phyloP scores from a whole-genome alignment of 2,888 invertebrate species.

The Drosophila mettleri region DNA sequence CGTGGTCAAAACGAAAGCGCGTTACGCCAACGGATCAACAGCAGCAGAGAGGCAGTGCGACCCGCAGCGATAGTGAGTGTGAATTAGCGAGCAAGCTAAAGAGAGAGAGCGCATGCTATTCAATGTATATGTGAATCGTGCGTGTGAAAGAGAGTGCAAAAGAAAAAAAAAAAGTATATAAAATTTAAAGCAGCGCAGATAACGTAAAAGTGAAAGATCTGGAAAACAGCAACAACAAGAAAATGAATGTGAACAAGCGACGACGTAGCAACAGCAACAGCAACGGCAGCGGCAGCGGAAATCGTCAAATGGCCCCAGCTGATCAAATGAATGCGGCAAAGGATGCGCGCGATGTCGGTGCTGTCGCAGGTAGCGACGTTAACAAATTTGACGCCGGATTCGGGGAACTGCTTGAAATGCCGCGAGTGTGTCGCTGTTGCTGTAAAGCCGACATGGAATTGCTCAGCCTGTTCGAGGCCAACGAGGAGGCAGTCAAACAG shows the following conservation, averaged over 20 bases:
- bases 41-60: constrained; percentile 24
- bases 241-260: constrained; percentile 50
- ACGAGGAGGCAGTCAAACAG: constrained; percentile 15
- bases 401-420: constrained; percentile 42
- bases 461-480: constrained; percentile 51
- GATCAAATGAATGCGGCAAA: constrained; percentile 20
- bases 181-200: constrained; percentile 13
- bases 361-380: not conserved
- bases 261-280: constrained; percentile 30
- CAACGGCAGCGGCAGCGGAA: not conserved
- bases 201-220: constrained; percentile 47
- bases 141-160: constrained; percentile 30
- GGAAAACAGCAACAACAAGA: constrained; percentile 12
- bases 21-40: constrained; percentile 36
- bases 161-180: constrained; percentile 4
- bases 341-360: constrained; percentile 2
- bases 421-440: constrained; percentile 66
- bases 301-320: constrained; percentile 19
- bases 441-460: constrained; percentile 60
- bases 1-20: constrained; percentile 69
- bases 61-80: constrained; percentile 20
- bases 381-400: constrained; percentile 10
- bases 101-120: constrained; percentile 18
- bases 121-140: constrained; percentile 22
- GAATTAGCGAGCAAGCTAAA: constrained; percentile 12